Base-by-base conservation (phyloP, 1,140 invertebrate genomes). In the Solenopsis invicta region DNA sequence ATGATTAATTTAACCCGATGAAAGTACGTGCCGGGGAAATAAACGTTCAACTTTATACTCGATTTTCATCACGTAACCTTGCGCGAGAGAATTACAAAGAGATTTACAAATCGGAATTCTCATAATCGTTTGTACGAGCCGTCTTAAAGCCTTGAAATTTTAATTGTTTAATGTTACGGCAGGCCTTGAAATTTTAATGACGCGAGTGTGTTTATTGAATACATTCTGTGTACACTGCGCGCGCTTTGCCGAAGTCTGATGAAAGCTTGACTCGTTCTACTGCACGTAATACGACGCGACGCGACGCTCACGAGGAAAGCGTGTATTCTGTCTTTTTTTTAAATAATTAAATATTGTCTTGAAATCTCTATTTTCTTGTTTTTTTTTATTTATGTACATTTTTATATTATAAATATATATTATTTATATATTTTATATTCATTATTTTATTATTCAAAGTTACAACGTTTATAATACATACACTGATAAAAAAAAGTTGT, bases 251-350 rank as follows among this genome's bases (percentile, higher is more conserved):
- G n/a, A 74, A 21, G 54, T 74, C 67, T 37, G 80, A 74, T 29
- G 24, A 74, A 48, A 72, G 52, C 21, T 72, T 48, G 80, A 74
- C 41, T 18, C 59, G 52, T 74, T 82, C 80, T 34, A 82, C 80
- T 82, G 67, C 37, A 34, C 41, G 34, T 82, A 82, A 72, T 72
- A 29, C 29, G 29, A 29, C 29, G 29, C 29, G 29, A 71, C 54
- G 18, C n/a, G 34, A n/a, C 0, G 24, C 18, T 45, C 37, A 34
- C 18, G 3, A 37, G 24, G 4, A 24, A 50, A 72, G 6, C 52
- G 4, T 34, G 34, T 29, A 29, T 29, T 29, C 2, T 41, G 56
- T 72, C 48, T 29, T 59, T 10, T 41, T 41, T 45, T 24, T 8
- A 29, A 61, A 2, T 24, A 41, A 82, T 61, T 61, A 74, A 59